Conservation (phyloP, 2,888 invertebrate genomes). For the Drosophila parthenogenetica region DNA sequence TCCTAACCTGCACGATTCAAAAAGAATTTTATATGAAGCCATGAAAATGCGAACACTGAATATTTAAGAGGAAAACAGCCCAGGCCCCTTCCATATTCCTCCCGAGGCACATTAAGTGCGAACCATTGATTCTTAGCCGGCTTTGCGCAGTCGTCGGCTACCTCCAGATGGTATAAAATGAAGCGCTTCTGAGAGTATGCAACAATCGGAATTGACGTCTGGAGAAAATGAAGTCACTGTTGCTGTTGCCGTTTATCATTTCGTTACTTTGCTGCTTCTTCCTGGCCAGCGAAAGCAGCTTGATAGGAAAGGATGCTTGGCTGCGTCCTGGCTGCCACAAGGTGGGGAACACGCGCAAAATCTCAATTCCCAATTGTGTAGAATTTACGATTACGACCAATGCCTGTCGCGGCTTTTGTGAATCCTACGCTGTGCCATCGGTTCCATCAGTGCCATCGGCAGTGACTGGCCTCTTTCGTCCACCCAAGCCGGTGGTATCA, state of each 20-base stretch:
- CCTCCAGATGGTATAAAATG: slow-evolving; percentile 37
- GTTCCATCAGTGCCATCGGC: slow-evolving; percentile 82
- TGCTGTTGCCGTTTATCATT: slow-evolving; percentile 40
- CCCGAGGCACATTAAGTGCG: slow-evolving; percentile 31
- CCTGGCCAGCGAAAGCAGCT: slow-evolving; percentile 28
- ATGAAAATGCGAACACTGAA: slow-evolving; percentile 43
- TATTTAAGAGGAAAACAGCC: slow-evolving; percentile 24
- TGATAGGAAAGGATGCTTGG: slow-evolving; percentile 87
- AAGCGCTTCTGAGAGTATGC: neutral
- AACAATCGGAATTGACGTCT: slow-evolving; percentile 27
- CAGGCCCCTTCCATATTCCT: neutral
- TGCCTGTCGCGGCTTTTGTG: slow-evolving; percentile 94
- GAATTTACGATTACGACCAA: slow-evolving; percentile 94
- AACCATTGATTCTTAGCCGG: slow-evolving; percentile 33
- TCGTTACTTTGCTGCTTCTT: slow-evolving; percentile 56
- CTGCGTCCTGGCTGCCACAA: slow-evolving; percentile 92
- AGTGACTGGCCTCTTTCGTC: slow-evolving; percentile 81
- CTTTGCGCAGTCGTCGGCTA: slow-evolving; percentile 49
- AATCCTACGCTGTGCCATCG: slow-evolving; percentile 94
- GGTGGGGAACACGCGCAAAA: slow-evolving; percentile 92
- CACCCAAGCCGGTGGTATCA: slow-evolving; percentile 89
- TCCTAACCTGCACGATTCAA: too few species aligned
- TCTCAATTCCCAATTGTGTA: slow-evolving; percentile 93
- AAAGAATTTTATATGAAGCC: too few species aligned
- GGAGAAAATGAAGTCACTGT: slow-evolving; percentile 49